Evolutionary conservation across 2,888 invertebrate species (phyloP).

Genomic region (Polymixis lichenea): DNA sequence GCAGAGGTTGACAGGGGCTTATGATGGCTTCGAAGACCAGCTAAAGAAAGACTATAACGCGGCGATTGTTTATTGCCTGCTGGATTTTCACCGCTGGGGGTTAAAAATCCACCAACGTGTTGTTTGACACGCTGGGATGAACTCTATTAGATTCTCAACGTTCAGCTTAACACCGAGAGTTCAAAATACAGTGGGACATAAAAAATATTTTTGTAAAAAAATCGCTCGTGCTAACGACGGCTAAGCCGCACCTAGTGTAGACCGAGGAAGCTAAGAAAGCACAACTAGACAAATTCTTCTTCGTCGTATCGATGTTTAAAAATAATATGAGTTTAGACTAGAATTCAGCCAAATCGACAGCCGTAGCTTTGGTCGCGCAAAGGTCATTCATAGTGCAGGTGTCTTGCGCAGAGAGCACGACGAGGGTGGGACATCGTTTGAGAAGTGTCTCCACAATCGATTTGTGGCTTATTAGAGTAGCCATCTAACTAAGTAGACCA

Average conservation of each 20-base stretch:
- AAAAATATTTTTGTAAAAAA: background rate
- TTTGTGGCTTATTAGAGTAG: background rate
- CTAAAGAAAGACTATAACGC: background rate
- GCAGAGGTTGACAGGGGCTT: background rate
- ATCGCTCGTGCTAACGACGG: background rate
- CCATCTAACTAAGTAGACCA: background rate
- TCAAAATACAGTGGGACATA: too few species aligned
- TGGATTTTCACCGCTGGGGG: too few species aligned
- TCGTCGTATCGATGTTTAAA: background rate
- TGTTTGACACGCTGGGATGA: background rate
- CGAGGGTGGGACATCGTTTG: background rate
- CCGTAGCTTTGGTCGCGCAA: background rate
- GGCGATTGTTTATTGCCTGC: too few species aligned
- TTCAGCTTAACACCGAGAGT: too few species aligned
- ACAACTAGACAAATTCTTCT: background rate
- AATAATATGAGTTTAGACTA: background rate
- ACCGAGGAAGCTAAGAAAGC: background rate
- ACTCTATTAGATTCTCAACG: background rate
- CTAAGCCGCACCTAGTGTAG: background rate
- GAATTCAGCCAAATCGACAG: background rate
- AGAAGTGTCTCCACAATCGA: background rate
- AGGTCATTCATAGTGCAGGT: background rate
- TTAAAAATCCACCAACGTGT: background rate
- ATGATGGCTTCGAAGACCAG: background rate
- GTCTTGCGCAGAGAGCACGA: background rate